A percentile compares a stretch with the other conserved stretches of the same genome.
Evolutionary conservation across 2,888 invertebrate genomes (phyloP).

Genomic region (Chrysomela aeneicollis): DNA sequence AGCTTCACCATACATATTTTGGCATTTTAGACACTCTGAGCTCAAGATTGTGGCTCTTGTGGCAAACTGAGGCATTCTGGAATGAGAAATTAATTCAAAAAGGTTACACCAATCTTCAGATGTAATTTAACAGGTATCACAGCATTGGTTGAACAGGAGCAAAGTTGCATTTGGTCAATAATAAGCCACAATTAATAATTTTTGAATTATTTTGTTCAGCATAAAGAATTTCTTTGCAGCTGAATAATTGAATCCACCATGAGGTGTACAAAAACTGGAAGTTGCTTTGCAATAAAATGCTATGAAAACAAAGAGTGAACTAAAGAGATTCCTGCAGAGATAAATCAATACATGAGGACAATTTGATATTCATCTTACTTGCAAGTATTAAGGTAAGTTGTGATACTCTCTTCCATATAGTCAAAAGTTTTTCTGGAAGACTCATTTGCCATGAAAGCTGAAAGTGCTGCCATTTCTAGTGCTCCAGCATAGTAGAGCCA

Average conservation of each 20-base stretch:
- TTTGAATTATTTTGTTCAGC: too few relatives aligned
- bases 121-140: too few relatives aligned
- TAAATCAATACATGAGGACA: too few relatives aligned
- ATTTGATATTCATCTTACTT: constrained; percentile 65
- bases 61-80: constrained; percentile 88
- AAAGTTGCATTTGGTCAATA: too few relatives aligned
- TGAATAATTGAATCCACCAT: too few relatives aligned
- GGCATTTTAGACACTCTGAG: constrained; percentile 83
- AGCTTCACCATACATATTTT: constrained; percentile 87
- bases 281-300: too few relatives aligned
- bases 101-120: too few relatives aligned
- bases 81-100: constrained; percentile 32
- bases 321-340: too few relatives aligned
- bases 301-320: too few relatives aligned
- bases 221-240: too few relatives aligned
- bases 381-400: constrained; percentile 90
- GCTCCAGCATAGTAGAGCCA: constrained; percentile 98
- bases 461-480: constrained; percentile 93
- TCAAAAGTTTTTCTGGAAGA: constrained; percentile 80
- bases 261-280: too few relatives aligned
- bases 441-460: constrained; percentile 89
- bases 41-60: constrained; percentile 91
- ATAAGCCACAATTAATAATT: too few relatives aligned
- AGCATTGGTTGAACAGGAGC: background rate
- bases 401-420: constrained; percentile 95